Percentiles rank a stretch among this genome's conserved stretches.
These are phyloP conservation scores for Phymorhynchus buccinoides DNA, from an alignment of 1,140 invertebrate genomes.

Conservation along the genomic window DNA sequence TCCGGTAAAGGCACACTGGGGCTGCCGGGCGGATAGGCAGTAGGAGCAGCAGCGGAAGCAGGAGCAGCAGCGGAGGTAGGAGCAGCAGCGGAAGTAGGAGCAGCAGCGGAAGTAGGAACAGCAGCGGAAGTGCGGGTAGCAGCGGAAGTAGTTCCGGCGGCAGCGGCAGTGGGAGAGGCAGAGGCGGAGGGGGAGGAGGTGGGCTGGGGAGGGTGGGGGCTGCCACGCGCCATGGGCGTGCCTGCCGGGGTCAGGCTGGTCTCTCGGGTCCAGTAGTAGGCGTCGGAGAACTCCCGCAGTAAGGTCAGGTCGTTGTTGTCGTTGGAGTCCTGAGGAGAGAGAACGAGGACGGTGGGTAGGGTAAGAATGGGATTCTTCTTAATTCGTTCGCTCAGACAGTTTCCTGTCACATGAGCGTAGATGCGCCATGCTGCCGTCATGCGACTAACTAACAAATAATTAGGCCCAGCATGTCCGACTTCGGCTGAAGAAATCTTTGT, in stretches of 20 bases:
- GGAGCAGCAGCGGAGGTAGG: neutral
- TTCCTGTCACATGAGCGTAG: no score
- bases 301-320: constrained; percentile 65
- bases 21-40: neutral
- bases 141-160: constrained; percentile 18
- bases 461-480: no score
- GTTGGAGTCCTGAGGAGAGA: constrained; percentile 58
- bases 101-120: neutral
- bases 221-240: constrained; percentile 34
- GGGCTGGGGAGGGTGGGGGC: constrained; percentile 30
- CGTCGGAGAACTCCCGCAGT: constrained; percentile 62
- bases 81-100: neutral
- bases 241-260: constrained; percentile 48
- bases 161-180: neutral
- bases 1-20: constrained; percentile 34
- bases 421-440: no score
- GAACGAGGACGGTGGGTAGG: neutral
- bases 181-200: neutral
- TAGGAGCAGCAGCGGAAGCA: constrained; percentile 50
- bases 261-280: constrained; percentile 61
- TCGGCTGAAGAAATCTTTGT: no score
- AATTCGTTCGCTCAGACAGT: no score
- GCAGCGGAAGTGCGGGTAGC: neutral
- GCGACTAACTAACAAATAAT: no score
- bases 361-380: no score